Conservation (phyloP, 1,140 invertebrate genomes). For the Euborellia annulipes region DNA sequence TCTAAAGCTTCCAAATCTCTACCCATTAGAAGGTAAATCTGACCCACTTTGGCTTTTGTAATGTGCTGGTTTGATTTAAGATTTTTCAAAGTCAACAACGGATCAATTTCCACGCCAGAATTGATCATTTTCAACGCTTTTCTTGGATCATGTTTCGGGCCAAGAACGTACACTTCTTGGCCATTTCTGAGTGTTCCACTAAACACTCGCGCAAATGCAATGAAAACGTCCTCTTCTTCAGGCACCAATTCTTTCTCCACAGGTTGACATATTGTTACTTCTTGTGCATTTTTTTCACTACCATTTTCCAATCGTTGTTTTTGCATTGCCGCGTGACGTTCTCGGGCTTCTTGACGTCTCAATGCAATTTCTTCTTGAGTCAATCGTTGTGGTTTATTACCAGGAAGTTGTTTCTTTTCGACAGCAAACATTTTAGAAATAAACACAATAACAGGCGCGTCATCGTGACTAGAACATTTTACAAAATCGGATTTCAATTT, state of each 20-base stretch:
- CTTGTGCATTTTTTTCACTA: too few relatives aligned
- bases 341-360: slow-evolving; percentile 49
- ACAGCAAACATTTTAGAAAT: slow-evolving; percentile 88
- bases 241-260: too few relatives aligned
- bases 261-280: too few relatives aligned
- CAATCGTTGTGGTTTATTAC: slow-evolving; percentile 53
- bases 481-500: slow-evolving; percentile 59
- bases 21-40: slow-evolving; percentile 87
- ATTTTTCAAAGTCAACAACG: slow-evolving; percentile 43
- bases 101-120: slow-evolving; percentile 31
- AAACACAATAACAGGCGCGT: slow-evolving; percentile 70
- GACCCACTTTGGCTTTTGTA: slow-evolving; percentile 41
- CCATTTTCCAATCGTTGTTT: too few relatives aligned
- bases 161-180: slow-evolving; percentile 65
- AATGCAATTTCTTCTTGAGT: slow-evolving; percentile 58
- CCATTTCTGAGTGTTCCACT: slow-evolving; percentile 71
- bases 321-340: slow-evolving; percentile 27
- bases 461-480: slow-evolving; percentile 44
- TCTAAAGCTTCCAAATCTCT: slow-evolving; percentile 71
- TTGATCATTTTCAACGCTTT: slow-evolving; percentile 32
- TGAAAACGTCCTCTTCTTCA: slow-evolving; percentile 46
- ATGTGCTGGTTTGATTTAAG: slow-evolving; percentile 45
- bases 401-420: slow-evolving; percentile 48
- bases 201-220: slow-evolving; percentile 89
- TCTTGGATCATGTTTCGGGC: slow-evolving; percentile 76